These are phyloP conservation scores for Cacoxenus indagator DNA, from an alignment of 2,888 invertebrate genomes.

Conservation along the genomic window DNA sequence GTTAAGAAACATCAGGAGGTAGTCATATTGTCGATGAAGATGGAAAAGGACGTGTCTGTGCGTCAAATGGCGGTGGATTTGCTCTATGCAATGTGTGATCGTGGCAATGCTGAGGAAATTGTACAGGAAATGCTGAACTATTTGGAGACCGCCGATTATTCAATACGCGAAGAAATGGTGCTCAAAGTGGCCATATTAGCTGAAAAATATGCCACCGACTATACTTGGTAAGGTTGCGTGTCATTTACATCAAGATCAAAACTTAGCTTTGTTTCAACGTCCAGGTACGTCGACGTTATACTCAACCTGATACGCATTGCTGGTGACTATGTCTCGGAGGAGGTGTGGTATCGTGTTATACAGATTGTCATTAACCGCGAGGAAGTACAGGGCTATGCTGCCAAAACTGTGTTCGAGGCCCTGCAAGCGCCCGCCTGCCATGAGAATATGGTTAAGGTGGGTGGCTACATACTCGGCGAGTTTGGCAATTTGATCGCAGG, in stretches of 20 bases:
- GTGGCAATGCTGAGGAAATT: conserved; percentile 98
- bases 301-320: conserved; percentile 98
- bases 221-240: conserved; percentile 85
- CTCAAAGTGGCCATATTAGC: conserved; percentile 98
- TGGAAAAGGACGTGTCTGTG: conserved; percentile 98
- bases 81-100: conserved; percentile 99
- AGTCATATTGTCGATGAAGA: conserved; percentile 98
- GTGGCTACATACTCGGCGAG: conserved; percentile 98
- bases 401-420: conserved; percentile 99
- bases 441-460: conserved; percentile 99
- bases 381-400: conserved; percentile 99
- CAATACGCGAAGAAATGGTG: conserved; percentile 99
- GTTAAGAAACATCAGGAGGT: conserved; percentile 99
- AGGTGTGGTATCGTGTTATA: conserved; percentile 99
- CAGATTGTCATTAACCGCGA: conserved; percentile 99
- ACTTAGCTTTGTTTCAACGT: background rate
- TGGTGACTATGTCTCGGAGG: conserved; percentile 99
- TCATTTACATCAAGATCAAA: background rate
- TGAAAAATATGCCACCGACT: conserved; percentile 99
- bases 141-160: conserved; percentile 99
- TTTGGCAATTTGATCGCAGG: conserved; percentile 99
- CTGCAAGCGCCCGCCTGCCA: conserved; percentile 99
- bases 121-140: conserved; percentile 99
- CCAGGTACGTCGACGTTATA: conserved; percentile 90
- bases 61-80: conserved; percentile 98